These are phyloP conservation scores for Ridgeia piscesae DNA, from an alignment of 1,140 invertebrate genomes.

Conservation along the genomic window DNA sequence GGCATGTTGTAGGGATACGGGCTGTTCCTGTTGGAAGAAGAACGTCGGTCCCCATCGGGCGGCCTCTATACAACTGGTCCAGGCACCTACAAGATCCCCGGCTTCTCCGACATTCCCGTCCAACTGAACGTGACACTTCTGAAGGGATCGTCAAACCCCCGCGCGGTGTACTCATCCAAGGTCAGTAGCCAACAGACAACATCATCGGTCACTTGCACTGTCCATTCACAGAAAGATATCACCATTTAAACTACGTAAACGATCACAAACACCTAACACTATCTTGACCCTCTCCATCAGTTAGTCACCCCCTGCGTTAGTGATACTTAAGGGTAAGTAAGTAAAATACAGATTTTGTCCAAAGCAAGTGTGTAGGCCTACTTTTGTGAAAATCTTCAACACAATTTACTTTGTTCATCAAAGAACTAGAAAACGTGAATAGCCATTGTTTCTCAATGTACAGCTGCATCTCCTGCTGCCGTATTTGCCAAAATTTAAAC, in stretches of 20 bases:
- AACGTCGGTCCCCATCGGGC: constrained; percentile 81
- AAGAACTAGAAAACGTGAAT: too few relatives aligned
- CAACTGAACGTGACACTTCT: constrained; percentile 93
- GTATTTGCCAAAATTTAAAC: too few relatives aligned
- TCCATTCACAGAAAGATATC: background rate
- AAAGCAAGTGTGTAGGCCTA: too few relatives aligned
- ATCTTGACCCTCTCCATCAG: too few relatives aligned
- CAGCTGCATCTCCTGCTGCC: too few relatives aligned
- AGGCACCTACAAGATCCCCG: constrained; percentile 90
- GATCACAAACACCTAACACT: background rate
- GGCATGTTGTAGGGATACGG: constrained; percentile 72
- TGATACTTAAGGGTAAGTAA: too few relatives aligned
- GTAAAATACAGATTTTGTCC: too few relatives aligned
- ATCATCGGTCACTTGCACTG: background rate
- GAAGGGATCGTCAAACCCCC: constrained; percentile 81
- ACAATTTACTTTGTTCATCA: too few relatives aligned
- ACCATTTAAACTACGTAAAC: background rate
- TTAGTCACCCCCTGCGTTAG: too few relatives aligned
- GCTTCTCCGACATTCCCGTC: constrained; percentile 81
- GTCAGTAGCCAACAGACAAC: constrained; percentile 62
- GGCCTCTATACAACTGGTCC: constrained; percentile 81
- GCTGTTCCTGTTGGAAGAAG: constrained; percentile 85
- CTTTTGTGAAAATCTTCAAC: too few relatives aligned
- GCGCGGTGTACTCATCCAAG: constrained; percentile 93
- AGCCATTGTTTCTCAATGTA: too few relatives aligned